Evolutionary conservation across 2,113 vertebrate species (phyloP).

Genomic region (Corydoras sp.): DNA sequence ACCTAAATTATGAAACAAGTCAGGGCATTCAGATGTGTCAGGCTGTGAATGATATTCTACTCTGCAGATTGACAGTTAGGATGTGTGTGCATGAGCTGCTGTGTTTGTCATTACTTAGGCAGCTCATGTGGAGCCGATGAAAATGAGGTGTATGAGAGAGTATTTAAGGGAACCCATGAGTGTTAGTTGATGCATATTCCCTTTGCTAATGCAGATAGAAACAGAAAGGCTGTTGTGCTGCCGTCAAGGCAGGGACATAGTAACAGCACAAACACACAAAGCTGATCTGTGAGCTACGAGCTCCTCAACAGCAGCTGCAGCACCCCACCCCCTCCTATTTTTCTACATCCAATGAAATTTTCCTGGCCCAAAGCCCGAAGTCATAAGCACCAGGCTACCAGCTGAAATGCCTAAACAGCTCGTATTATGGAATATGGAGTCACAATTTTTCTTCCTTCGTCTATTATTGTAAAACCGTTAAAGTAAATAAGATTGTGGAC

Average conservation of each 20-base stretch:
- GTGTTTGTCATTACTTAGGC: too few relatives aligned
- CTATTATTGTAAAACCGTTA: background rate
- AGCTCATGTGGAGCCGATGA: background rate
- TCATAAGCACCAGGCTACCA: background rate
- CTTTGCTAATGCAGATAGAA: background rate
- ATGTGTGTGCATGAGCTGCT: too few relatives aligned
- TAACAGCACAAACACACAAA: slow-evolving; percentile 7
- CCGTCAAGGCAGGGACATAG: background rate
- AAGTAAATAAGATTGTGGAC: background rate
- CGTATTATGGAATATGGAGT: background rate
- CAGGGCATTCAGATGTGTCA: too few relatives aligned
- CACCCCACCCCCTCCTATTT: background rate
- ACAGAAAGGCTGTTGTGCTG: slow-evolving; percentile 10
- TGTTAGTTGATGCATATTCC: too few relatives aligned
- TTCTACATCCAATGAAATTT: background rate
- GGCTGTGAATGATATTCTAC: too few relatives aligned
- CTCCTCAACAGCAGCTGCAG: slow-evolving; percentile 3
- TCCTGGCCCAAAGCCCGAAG: background rate
- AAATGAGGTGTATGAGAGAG: slow-evolving; percentile 6
- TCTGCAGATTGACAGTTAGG: too few relatives aligned
- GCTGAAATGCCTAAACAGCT: background rate
- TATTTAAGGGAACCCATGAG: background rate
- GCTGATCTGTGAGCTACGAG: background rate
- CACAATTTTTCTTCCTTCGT: background rate
- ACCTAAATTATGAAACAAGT: too few relatives aligned